phyloP scores from a whole-genome alignment of 2,797 vertebrate genomes.

The Peromyscus nudipes region DNA sequence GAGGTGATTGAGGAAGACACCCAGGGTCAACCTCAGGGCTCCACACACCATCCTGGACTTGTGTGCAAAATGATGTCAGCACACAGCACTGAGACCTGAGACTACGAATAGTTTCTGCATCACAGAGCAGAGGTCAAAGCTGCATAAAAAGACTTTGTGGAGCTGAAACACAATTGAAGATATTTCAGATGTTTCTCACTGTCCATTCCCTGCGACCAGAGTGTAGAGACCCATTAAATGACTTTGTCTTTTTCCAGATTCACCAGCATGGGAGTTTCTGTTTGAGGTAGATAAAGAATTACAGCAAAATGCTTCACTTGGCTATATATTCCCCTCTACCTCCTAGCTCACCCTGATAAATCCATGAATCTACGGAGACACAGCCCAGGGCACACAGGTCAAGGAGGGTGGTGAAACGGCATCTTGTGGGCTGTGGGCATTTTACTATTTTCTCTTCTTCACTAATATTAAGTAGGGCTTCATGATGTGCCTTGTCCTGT shows the following conservation, averaged over 20 bases:
- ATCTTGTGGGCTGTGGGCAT: not conserved
- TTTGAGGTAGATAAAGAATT: not conserved
- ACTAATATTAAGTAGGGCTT: not conserved
- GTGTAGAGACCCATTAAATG: not conserved
- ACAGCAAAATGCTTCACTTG: not conserved
- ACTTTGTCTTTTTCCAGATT: not conserved
- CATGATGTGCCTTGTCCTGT: not conserved
- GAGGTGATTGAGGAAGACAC: not conserved
- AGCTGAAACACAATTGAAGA: not conserved
- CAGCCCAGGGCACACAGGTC: not conserved
- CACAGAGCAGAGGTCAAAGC: not conserved
- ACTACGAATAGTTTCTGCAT: not conserved
- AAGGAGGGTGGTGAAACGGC: not conserved
- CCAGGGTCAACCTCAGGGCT: not conserved
- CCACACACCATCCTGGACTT: not conserved
- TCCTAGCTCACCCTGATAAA: not conserved
- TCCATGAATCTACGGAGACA: not conserved
- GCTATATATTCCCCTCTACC: not conserved
- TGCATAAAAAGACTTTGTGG: not conserved
- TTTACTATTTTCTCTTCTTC: not conserved
- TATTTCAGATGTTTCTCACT: not conserved
- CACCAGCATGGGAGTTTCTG: not conserved
- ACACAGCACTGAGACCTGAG: not conserved
- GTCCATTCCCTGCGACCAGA: not conserved
- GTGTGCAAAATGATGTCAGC: slow-evolving; percentile 1